A percentile compares a stretch with the other conserved stretches of the same genome.
Evolutionary conservation across 2,113 vertebrate genomes (phyloP).

Genomic region (Oceanites oceanicus): DNA sequence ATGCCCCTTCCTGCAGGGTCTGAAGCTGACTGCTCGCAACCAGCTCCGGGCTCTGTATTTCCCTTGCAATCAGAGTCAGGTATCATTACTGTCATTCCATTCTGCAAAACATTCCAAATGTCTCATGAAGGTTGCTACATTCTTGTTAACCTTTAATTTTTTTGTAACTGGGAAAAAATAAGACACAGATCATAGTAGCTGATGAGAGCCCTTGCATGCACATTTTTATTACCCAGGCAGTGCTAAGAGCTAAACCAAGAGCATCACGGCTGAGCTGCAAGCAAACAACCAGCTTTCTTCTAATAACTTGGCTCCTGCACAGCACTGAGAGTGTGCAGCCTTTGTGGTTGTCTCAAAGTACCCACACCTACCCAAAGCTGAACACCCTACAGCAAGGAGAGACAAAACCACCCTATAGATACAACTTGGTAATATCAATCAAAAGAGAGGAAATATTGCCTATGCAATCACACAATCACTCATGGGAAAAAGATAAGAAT

Average conservation of each 20-base stretch:
- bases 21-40: neutral
- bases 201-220: neutral
- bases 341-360: neutral
- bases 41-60: neutral
- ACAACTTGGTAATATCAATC: neutral
- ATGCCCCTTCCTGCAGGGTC: neutral
- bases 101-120: neutral
- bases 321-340: neutral
- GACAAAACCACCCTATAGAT: neutral
- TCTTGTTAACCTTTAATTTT: neutral
- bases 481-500: neutral
- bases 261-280: neutral
- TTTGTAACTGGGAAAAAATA: neutral
- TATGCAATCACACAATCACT: neutral
- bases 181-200: neutral
- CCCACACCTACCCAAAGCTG: neutral
- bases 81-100: neutral
- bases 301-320: neutral
- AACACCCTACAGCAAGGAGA: neutral
- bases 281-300: neutral
- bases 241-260: neutral
- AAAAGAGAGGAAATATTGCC: neutral
- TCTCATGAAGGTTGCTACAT: neutral
- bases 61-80: neutral
- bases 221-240: neutral